Evolutionary conservation across 2,113 vertebrate genomes (phyloP).

Genomic region (Nerophis ophidion): DNA sequence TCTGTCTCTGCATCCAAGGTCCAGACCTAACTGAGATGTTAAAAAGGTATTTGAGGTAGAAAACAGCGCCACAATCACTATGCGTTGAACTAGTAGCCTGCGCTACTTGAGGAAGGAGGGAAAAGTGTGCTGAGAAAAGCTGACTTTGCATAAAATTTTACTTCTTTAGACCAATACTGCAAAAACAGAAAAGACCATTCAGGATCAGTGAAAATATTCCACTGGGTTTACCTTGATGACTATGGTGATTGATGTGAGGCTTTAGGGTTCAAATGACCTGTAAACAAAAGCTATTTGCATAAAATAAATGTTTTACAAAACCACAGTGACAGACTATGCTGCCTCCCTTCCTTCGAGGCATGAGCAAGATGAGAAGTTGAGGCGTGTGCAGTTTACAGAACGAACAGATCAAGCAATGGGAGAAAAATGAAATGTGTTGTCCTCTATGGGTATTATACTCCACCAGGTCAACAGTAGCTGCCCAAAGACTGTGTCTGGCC

Average conservation of each 20-base stretch:
- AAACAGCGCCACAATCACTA: no score
- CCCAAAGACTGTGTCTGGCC: conserved; percentile 25
- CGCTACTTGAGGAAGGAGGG: no score
- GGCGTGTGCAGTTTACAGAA: not conserved
- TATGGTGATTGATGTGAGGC: not conserved
- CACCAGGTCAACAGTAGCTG: conserved; percentile 21
- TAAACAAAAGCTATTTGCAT: not conserved
- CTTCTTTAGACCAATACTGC: not conserved
- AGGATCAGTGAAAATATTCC: not conserved
- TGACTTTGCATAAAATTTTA: no score
- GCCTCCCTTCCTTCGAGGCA: conserved; percentile 7
- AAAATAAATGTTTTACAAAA: not conserved
- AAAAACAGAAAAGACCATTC: not conserved
- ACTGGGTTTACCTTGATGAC: conserved; percentile 3
- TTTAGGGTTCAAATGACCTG: not conserved
- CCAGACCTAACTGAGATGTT: no score
- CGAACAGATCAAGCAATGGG: conserved; percentile 3
- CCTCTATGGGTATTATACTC: conserved; percentile 8
- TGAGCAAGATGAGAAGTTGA: not conserved
- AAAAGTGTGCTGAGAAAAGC: no score
- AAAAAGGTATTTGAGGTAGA: no score
- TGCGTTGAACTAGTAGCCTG: no score
- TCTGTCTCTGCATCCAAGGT: no score
- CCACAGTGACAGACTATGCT: not conserved
- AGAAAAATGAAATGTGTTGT: conserved; percentile 6